Conservation (phyloP, 2,797 vertebrate genomes). For the Rhinoraja longicauda region DNA sequence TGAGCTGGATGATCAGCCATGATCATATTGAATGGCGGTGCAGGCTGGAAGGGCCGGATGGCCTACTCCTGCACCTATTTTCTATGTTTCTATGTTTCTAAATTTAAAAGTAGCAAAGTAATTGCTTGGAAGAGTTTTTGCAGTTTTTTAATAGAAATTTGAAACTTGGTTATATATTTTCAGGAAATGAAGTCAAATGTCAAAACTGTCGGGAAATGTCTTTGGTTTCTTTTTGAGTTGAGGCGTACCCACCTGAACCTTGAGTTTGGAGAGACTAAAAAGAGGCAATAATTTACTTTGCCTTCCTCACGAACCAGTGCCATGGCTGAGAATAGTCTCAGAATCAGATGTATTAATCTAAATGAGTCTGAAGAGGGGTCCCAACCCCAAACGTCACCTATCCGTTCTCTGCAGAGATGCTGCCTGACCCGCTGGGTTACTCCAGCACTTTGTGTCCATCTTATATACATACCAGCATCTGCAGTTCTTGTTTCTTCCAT, state of each 20-base stretch:
- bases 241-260: not conserved
- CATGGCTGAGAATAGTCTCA: not conserved
- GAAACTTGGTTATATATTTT: not conserved
- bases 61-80: too few relatives aligned
- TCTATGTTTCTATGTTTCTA: too few relatives aligned
- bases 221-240: constrained; percentile 20
- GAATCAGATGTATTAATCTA: not conserved
- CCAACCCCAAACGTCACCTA: too few relatives aligned
- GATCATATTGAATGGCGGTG: too few relatives aligned
- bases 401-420: too few relatives aligned
- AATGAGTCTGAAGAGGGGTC: not conserved
- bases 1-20: too few relatives aligned
- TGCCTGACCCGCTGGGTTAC: too few relatives aligned
- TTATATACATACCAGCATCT: too few relatives aligned
- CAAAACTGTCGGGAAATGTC: constrained; percentile 1
- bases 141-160: not conserved
- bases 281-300: not conserved
- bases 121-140: not conserved
- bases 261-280: too few relatives aligned
- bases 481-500: too few relatives aligned
- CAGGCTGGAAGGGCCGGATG: too few relatives aligned
- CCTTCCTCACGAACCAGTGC: not conserved
- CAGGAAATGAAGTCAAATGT: not conserved
- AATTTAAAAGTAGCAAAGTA: not conserved
- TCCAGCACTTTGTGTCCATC: too few relatives aligned